phyloP scores from a whole-genome alignment of 1,140 invertebrate species.

The Lethocerus indicus region DNA sequence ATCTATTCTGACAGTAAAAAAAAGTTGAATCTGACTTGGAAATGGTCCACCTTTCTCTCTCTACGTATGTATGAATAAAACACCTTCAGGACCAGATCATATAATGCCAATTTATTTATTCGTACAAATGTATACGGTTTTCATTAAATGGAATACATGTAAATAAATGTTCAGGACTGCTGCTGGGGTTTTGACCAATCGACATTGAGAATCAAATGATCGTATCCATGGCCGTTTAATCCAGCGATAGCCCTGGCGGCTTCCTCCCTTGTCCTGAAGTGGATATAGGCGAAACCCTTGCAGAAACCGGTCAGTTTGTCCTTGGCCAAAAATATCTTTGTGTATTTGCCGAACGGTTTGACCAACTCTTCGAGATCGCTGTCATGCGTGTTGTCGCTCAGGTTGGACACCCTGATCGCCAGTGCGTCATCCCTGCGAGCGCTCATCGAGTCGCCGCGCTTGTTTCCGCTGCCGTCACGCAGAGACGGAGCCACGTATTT shows the following conservation, averaged over 20 bases:
- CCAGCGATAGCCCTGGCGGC: conserved; percentile 79
- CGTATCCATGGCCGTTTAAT: conserved; percentile 91
- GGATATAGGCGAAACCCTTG: conserved; percentile 93
- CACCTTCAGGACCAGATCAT: no score
- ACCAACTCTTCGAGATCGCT: conserved; percentile 88
- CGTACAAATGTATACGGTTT: no score
- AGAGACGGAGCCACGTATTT: conserved; percentile 78
- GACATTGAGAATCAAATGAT: conserved; percentile 94
- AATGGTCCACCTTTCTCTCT: no score
- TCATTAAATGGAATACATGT: no score
- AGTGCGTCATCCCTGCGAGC: conserved; percentile 53
- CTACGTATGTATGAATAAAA: no score
- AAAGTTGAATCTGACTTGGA: no score
- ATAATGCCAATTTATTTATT: no score
- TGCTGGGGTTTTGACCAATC: conserved; percentile 87
- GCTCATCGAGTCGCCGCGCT: conserved; percentile 53
- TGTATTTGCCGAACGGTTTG: conserved; percentile 73
- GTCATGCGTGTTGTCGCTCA: conserved; percentile 76
- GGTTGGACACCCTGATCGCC: conserved; percentile 91
- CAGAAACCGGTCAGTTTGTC: conserved; percentile 66
- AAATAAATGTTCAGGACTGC: no score
- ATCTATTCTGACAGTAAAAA: no score
- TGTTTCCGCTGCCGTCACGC: conserved; percentile 57
- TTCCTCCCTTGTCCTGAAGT: conserved; percentile 76
- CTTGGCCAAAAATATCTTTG: conserved; percentile 62